Base-by-base conservation (phyloP, 2,888 invertebrate species). In the Coelogynopora nodosa region DNA sequence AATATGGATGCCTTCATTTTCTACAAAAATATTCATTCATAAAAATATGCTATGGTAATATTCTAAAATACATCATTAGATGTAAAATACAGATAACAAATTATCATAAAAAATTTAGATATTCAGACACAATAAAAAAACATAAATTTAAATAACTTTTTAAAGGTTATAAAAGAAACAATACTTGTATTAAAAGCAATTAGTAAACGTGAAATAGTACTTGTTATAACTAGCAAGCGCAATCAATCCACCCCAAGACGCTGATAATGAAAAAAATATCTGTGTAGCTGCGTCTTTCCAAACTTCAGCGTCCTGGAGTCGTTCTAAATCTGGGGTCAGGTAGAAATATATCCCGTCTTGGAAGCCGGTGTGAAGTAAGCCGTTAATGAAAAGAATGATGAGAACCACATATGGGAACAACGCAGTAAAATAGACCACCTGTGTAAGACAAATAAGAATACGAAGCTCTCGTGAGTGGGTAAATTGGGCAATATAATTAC, bases 231-330 rank as follows among this genome's bases (percentile, higher is more conserved):
- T 91, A 83, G 91, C 89, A 27, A 91, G 87, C 0, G 91, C 91
- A 67, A 91, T 91, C 10, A 91, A 90, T 27, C 91, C 91, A 67
- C 91, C 91, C 90, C 90, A 91, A 0, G 90, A 90, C 86, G 91
- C 91, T 88, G 90, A 90, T 28, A 91, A 88, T 23, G 91, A 90
- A 88, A 91, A 91, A 89, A 91, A 91, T 31, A 91, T 91, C 89
- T 91, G 91, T 28, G 91, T 91, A 28, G 91, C 91, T 2, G 91
- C 91, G 87, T 90, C 90, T 28, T 90, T 90, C 91, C 91, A 91
- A 27, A 91, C 91, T 89, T 89, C 89, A 0, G 90, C 90, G 83
- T 91, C 90, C 0, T 87, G 87, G 0, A 91, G 89, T 26, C 89
- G 88, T 5, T 88, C 88, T 87, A 89, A 90, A 2, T 89, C 88